phyloP scores from a whole-genome alignment of 2,888 invertebrate species.

The Diaprepes abbreviatus region DNA sequence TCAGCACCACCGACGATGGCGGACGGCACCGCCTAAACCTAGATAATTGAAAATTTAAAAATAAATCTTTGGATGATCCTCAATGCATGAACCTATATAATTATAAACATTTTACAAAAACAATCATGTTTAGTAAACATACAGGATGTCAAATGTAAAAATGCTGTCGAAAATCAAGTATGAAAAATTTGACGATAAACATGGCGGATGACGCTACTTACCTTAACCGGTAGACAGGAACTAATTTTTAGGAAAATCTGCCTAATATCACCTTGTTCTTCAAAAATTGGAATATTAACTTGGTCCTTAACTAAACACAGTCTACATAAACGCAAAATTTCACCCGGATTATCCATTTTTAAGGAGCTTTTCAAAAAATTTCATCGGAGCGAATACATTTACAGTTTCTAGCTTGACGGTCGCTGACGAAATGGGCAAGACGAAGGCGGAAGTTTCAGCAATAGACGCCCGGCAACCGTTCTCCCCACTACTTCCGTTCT shows the following conservation, averaged over 20 bases:
- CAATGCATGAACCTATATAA: neutral
- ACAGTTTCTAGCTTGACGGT: conserved; percentile 51
- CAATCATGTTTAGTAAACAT: conserved; percentile 44
- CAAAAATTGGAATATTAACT: conserved; percentile 79
- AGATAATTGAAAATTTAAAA: conserved; percentile 14
- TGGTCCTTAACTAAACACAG: conserved; percentile 68
- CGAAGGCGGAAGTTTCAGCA: conserved; percentile 55
- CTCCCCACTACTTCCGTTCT: conserved; percentile 49
- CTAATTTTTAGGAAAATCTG: conserved; percentile 78
- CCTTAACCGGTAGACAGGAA: conserved; percentile 82
- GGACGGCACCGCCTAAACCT: conserved; percentile 27
- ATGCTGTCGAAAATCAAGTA: conserved; percentile 59
- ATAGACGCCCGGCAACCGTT: conserved; percentile 44
- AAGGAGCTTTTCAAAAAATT: conserved; percentile 53
- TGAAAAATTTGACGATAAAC: conserved; percentile 55
- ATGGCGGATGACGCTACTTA: conserved; percentile 67
- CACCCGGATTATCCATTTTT: conserved; percentile 65
- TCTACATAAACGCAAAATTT: conserved; percentile 66
- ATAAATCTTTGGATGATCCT: neutral
- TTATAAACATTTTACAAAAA: conserved; percentile 15
- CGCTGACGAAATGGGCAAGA: conserved; percentile 57
- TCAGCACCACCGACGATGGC: conserved; percentile 16
- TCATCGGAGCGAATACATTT: conserved; percentile 57
- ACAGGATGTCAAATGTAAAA: conserved; percentile 46
- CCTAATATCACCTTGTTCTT: conserved; percentile 74